These are phyloP conservation scores for Ophraella communa DNA, from an alignment of 2,888 invertebrate species.

Conservation along the genomic window DNA sequence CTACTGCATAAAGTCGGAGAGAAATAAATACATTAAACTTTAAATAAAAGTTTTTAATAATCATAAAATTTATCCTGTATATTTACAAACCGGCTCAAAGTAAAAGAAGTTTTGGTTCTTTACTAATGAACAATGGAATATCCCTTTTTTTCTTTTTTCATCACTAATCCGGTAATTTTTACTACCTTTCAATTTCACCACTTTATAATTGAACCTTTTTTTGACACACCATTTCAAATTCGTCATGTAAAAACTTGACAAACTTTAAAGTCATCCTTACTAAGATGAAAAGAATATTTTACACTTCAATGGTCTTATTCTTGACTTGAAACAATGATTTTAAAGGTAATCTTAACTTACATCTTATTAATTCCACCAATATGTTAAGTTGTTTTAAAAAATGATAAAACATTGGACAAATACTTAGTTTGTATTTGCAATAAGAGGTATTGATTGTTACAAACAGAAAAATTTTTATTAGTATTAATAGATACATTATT, in stretches of 20 bases:
- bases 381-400: no score
- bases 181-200: constrained; percentile 16
- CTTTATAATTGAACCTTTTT: constrained; percentile 20
- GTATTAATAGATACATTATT: no score
- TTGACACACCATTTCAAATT: constrained; percentile 15
- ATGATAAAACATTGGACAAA: no score
- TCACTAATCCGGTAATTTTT: constrained; percentile 19
- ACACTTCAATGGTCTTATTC: constrained; percentile 17
- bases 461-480: no score
- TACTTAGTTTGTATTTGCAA: no score
- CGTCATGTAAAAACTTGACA: constrained; percentile 14
- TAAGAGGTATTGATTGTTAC: no score
- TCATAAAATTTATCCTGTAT: not conserved
- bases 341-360: not conserved
- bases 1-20: no score
- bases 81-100: not conserved
- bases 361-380: not conserved
- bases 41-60: not conserved
- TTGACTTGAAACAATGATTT: not conserved
- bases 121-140: not conserved
- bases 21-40: no score
- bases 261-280: constrained; percentile 16
- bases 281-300: constrained; percentile 33
- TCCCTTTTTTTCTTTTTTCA: constrained; percentile 9
- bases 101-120: not conserved